Conservation (phyloP, 2,797 vertebrate species). For the Bradypodion pumilum region DNA sequence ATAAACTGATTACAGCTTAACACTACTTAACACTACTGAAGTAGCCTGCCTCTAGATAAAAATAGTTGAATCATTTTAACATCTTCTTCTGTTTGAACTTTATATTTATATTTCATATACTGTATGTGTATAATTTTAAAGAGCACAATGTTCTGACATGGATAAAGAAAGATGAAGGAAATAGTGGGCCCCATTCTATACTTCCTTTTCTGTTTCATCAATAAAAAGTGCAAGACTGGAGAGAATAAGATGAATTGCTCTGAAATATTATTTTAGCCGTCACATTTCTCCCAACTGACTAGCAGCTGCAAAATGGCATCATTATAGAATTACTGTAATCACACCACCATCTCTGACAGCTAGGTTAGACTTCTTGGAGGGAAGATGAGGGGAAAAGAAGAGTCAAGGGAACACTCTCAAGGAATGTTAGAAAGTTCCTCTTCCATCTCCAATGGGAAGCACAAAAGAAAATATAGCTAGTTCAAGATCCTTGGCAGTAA, state of each 20-base stretch:
- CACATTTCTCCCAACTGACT: conserved; percentile 33
- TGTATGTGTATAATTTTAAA: too few species aligned
- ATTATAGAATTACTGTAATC: conserved; percentile 63
- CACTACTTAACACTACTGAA: too few species aligned
- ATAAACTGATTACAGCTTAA: not conserved
- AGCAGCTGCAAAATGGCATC: conserved; percentile 32
- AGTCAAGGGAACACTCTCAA: conserved; percentile 44
- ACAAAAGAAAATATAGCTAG: too few species aligned
- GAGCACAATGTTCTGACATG: too few species aligned
- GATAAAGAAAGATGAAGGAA: too few species aligned
- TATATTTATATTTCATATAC: too few species aligned
- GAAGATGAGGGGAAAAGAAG: not conserved
- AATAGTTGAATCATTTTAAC: too few species aligned
- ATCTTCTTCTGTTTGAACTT: too few species aligned
- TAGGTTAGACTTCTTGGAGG: conserved; percentile 49
- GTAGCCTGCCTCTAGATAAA: too few species aligned
- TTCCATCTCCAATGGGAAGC: not conserved
- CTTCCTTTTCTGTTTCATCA: conserved; percentile 32
- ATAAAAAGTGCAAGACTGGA: not conserved
- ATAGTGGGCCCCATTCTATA: not conserved
- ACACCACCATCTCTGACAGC: conserved; percentile 52
- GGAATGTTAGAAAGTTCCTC: conserved; percentile 33
- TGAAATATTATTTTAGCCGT: conserved; percentile 22
- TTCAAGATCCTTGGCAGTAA: not conserved
- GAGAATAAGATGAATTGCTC: conserved; percentile 21